Conservation (phyloP, 2,113 vertebrate genomes). For the Thalassarche chlororhynchos region DNA sequence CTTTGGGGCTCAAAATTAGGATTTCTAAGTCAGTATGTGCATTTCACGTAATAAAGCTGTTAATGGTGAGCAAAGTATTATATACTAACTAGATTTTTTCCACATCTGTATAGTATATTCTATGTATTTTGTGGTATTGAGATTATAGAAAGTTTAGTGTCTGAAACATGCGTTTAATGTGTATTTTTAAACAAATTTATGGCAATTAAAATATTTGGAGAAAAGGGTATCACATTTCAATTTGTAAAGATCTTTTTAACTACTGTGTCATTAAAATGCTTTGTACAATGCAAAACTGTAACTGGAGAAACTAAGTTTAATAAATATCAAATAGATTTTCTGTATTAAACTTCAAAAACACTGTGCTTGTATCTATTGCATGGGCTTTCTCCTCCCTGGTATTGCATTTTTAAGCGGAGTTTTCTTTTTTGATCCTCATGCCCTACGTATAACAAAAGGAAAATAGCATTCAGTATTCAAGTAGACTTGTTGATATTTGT, state of each 20-base stretch:
- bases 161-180: slow-evolving; percentile 86
- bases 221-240: slow-evolving; percentile 91
- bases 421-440: neutral
- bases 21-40: slow-evolving; percentile 85
- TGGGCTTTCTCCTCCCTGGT: neutral
- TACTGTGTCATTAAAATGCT: slow-evolving; percentile 88
- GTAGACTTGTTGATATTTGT: neutral
- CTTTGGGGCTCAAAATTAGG: slow-evolving; percentile 87
- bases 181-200: slow-evolving; percentile 91
- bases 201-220: slow-evolving; percentile 89
- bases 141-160: slow-evolving; percentile 94
- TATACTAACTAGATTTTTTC: slow-evolving; percentile 94
- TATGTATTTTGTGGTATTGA: slow-evolving; percentile 99
- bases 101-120: slow-evolving; percentile 99
- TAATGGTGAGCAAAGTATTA: slow-evolving; percentile 98
- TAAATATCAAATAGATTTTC: slow-evolving; percentile 91
- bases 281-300: slow-evolving; percentile 91
- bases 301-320: slow-evolving; percentile 89
- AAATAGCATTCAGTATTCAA: accelerated
- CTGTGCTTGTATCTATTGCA: neutral
- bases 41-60: slow-evolving; percentile 86
- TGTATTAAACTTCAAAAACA: slow-evolving; percentile 78
- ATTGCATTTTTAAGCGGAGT: neutral
- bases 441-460: neutral
- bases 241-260: slow-evolving; percentile 91